Base-by-base conservation (phyloP, 2,888 invertebrate species). In the Octonoba sinensis region DNA sequence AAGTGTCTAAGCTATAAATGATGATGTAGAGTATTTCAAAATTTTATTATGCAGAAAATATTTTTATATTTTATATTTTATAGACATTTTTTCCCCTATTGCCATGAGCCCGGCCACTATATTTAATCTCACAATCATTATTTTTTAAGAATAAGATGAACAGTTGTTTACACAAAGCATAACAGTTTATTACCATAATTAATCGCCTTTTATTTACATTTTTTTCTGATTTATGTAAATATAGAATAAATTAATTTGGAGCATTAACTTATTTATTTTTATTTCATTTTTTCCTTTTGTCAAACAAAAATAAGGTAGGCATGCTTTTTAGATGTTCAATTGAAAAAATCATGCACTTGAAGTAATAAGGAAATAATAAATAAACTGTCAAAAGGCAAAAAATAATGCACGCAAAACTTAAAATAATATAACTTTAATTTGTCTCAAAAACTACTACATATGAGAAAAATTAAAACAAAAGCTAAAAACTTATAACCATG, bases 391-490 rank as follows among this genome's bases (percentile, higher is more conserved):
- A 54, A 69, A 78, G 66, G 47, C 66, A 78, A 36, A 81, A 73
- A 81, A 62, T 20, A 22, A 54, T 64, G 49, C 71, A 78, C 56
- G 20, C 71, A 71, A 65, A 81, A 59, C 44, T 44, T 60, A 79
- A 72, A 79, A 62, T 66, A 81, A 70, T 56, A 81, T 67, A 79
- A 59, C 22, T 81, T 81, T 81, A 74, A 81, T 74, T 73, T 11
- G 36, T 36, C 36, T 36, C 36, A 36, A 36, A 36, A 36, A 36
- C 6, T 64, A 62, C 24, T 54, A 81, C 73, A 81, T 67, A 59
- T 59, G 54, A 81, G 54, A 54, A 72, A 57, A 78, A 79, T 24
- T 60, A 67, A 78, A 54, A 67, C 51, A 54, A 20, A 62, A 62
- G 44, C 44, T n/a, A 62, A 62, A 46, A 44, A n/a, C 44, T 46